Evolutionary conservation across 2,113 vertebrate species (phyloP), one percentile per base, ranked within the genome.

Genomic region (Perognathus longimembris): DNA sequence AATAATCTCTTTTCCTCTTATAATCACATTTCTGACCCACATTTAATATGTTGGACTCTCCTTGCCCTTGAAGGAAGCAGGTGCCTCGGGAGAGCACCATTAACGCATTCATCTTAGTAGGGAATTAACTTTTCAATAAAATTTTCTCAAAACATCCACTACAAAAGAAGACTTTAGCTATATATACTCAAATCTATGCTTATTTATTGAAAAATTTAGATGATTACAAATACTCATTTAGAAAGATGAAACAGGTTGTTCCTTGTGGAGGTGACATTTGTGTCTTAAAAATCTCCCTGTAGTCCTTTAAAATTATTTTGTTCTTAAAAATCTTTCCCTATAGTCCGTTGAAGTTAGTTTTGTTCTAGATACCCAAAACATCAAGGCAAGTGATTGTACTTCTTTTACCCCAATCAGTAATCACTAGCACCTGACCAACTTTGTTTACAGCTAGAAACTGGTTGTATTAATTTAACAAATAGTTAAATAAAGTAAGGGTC

Each of bases 121-220:
- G 11, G 15, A 66, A 84, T 42, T 34, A 3, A 87, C 77, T 5
- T 81, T 86, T 45, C 38, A 86, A 7, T 12, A 63, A 50, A n/a
- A 40, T 63, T 34, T 34, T 79, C 42, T 32, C n/a, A 45, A 87
- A 67, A 36, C 26, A 30, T 61, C 80, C 7, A 42, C 42, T 84
- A 22, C 5, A 84, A 80, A 18, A 89, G 85, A 90, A 75, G 10
- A 77, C 45, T 45, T 92, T 71, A 85, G 74, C 15, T 61, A 82
- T 94, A 87, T 12, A 81, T 30, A 2, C n/a, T 12, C 32, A 74
- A 90, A 82, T 5, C 22, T 78, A 67, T 78, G 24, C 50, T 90
- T 36, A 82, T 74, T 88, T 22, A 54, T 82, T 61, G 24, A 15
- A 90, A 89, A 87, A 66, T 21, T 26, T n/a, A 20, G 6, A 92